Evolutionary conservation across 2,113 vertebrate genomes (phyloP).

Genomic region (Ursus arctos): DNA sequence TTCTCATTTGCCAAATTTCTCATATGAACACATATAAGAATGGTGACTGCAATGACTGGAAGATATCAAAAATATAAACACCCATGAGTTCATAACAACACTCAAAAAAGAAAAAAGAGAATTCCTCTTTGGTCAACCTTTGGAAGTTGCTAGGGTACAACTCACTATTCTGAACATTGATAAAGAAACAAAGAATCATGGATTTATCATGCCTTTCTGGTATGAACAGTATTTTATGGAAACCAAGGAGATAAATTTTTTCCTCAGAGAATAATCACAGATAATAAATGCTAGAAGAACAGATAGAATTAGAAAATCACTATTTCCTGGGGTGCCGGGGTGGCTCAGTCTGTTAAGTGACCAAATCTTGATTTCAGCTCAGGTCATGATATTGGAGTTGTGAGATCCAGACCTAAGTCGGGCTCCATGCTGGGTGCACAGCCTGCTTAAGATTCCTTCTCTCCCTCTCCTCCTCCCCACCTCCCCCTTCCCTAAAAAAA

Average conservation of each 20-base stretch:
- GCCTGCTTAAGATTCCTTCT: not conserved
- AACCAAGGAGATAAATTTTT: not conserved
- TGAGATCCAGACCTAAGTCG: not conserved
- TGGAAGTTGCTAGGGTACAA: not conserved
- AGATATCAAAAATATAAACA: constrained; percentile 18
- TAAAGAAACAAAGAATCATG: constrained; percentile 3
- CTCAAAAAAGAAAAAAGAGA: constrained; percentile 21
- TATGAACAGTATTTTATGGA: not conserved
- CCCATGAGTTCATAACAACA: not conserved
- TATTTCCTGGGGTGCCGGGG: not conserved
- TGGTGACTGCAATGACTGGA: not conserved
- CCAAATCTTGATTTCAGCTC: not conserved
- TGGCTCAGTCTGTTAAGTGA: not conserved
- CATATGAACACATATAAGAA: not conserved
- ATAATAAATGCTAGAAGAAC: not conserved
- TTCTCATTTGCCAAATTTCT: constrained; percentile 7
- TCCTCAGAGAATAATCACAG: not conserved
- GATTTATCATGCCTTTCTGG: not conserved
- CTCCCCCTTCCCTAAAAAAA: too few relatives aligned
- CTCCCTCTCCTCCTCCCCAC: not conserved
- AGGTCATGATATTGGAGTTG: not conserved
- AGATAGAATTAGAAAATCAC: not conserved
- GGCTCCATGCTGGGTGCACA: not conserved
- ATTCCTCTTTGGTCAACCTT: not conserved
- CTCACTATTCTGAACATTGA: not conserved